phyloP scores from a whole-genome alignment of 2,113 vertebrate species.

The Paracanthobrama guichenoti region DNA sequence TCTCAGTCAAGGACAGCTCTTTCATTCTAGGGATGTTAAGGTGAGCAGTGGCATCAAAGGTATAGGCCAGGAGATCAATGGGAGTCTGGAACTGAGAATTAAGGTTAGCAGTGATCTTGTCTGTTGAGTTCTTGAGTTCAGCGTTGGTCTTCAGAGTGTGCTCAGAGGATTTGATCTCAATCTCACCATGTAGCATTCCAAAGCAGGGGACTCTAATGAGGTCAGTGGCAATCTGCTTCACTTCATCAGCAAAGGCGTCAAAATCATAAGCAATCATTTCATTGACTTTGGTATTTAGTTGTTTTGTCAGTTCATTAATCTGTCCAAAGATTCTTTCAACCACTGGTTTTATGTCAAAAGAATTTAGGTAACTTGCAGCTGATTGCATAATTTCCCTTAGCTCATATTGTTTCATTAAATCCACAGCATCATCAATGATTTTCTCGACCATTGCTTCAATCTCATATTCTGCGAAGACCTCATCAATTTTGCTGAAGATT shows the following conservation, averaged over 20 bases:
- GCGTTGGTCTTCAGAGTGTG: slow-evolving; percentile 76
- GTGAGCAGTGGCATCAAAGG: slow-evolving; percentile 76
- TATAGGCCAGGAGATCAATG: slow-evolving; percentile 78
- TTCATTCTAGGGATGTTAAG: slow-evolving; percentile 79
- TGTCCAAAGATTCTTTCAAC: slow-evolving; percentile 75
- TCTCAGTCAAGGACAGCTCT: slow-evolving; percentile 80
- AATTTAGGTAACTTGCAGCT: slow-evolving; percentile 86
- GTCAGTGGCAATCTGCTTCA: slow-evolving; percentile 59
- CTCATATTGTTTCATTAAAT: slow-evolving; percentile 78
- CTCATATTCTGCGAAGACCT: slow-evolving; percentile 80
- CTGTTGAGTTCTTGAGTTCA: slow-evolving; percentile 81
- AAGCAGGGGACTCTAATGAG: slow-evolving; percentile 77
- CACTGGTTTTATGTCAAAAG: slow-evolving; percentile 77
- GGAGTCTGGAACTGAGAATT: slow-evolving; percentile 76
- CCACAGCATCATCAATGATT: slow-evolving; percentile 77
- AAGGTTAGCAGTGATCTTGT: slow-evolving; percentile 77
- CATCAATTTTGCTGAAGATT: slow-evolving; percentile 77
- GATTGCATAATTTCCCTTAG: slow-evolving; percentile 78
- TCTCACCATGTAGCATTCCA: slow-evolving; percentile 80
- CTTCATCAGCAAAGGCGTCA: slow-evolving; percentile 78
- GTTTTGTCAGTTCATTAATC: slow-evolving; percentile 72
- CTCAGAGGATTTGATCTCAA: slow-evolving; percentile 79
- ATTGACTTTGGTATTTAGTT: slow-evolving; percentile 79
- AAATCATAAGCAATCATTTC: slow-evolving; percentile 82
- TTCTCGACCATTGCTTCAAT: slow-evolving; percentile 68